A percentile compares a stretch with the other conserved stretches of the same genome.
phyloP scores from a whole-genome alignment of 2,888 invertebrate species.

The Drosophila helvetica region DNA sequence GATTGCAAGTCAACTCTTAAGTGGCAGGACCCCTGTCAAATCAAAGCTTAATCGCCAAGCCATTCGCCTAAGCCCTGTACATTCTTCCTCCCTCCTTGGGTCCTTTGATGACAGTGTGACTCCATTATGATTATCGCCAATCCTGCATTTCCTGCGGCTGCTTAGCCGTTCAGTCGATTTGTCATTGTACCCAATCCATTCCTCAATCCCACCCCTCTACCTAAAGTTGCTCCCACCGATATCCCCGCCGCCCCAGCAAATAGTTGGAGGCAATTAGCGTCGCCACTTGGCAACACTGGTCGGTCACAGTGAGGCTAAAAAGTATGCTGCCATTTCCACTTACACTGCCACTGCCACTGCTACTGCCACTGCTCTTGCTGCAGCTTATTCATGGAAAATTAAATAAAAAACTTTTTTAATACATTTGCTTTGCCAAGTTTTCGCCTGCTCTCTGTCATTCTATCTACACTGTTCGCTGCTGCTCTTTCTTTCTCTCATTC shows the following conservation, averaged over 20 bases:
- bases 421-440: constrained; percentile 61
- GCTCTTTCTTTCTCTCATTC: background rate
- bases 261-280: constrained; percentile 69
- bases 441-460: constrained; percentile 13
- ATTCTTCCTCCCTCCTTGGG: background rate
- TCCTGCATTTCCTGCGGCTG: constrained; percentile 23
- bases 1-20: too few species aligned
- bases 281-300: constrained; percentile 18
- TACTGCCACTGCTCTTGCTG: constrained; percentile 20
- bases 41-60: background rate
- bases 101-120: constrained; percentile 4
- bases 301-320: constrained; percentile 46
- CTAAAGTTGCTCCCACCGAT: background rate
- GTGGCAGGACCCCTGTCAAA: too few species aligned
- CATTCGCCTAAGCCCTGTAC: background rate
- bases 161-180: constrained; percentile 36
- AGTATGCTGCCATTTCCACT: constrained; percentile 31
- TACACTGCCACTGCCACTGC: too few species aligned
- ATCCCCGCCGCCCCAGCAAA: constrained; percentile 49
- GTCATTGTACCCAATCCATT: constrained; percentile 22
- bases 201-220: background rate
- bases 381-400: constrained; percentile 66
- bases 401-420: constrained; percentile 75
- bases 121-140: constrained; percentile 13
- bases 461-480: background rate